Conservation (phyloP, 2,888 invertebrate genomes). For the Epistrophe eligans region DNA sequence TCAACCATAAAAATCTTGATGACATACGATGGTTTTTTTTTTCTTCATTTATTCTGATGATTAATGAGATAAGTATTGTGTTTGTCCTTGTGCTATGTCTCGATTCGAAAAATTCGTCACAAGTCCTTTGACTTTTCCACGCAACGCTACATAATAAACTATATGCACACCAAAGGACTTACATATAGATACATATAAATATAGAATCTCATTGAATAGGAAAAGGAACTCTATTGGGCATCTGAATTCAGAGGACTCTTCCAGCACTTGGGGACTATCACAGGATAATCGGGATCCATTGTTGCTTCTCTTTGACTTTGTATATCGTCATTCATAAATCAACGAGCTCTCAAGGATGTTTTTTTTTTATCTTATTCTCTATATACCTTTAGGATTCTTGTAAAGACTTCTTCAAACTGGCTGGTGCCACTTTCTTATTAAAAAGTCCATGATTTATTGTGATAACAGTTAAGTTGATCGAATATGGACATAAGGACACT, state of each 20-base stretch:
- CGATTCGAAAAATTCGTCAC: slow-evolving; percentile 69
- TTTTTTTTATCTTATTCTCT: slow-evolving; percentile 31
- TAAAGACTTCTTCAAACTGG: slow-evolving; percentile 21
- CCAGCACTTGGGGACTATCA: slow-evolving; percentile 66
- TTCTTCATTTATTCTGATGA: slow-evolving; percentile 59
- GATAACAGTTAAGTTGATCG: slow-evolving; percentile 42
- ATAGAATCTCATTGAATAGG: slow-evolving; percentile 42
- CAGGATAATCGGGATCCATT: slow-evolving; percentile 68
- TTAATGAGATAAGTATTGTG: slow-evolving; percentile 70
- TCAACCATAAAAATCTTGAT: slow-evolving; percentile 73
- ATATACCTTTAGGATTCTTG: slow-evolving; percentile 32
- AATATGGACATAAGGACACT: slow-evolving; percentile 26
- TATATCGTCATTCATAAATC: slow-evolving; percentile 71
- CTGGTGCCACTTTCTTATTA: slow-evolving; percentile 57
- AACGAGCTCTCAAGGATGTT: slow-evolving; percentile 53
- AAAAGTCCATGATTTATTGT: slow-evolving; percentile 74
- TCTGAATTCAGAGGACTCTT: slow-evolving; percentile 21
- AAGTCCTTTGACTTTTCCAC: slow-evolving; percentile 73
- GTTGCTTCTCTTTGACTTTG: slow-evolving; percentile 45
- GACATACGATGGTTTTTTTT: slow-evolving; percentile 70
- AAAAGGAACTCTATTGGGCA: slow-evolving; percentile 37
- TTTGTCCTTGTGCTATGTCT: slow-evolving; percentile 23
- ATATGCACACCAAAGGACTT: slow-evolving; percentile 48
- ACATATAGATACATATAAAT: slow-evolving; percentile 6
- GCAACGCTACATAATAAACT: slow-evolving; percentile 72